Conservation (phyloP, 2,888 invertebrate species). For the Pammene fasciana region DNA sequence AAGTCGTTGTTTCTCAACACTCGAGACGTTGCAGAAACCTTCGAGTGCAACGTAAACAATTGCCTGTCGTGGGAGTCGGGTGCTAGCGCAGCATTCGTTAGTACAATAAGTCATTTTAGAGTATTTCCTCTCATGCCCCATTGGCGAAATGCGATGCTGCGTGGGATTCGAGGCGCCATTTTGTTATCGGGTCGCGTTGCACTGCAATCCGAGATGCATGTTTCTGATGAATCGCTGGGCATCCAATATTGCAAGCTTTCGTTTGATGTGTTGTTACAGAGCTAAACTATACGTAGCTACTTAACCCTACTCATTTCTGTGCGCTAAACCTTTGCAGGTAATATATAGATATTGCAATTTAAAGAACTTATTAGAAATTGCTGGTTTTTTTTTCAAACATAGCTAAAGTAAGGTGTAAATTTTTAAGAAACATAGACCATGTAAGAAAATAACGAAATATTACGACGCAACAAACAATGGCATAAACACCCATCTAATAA, state of each 20-base stretch:
- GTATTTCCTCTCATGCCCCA: conserved; percentile 69
- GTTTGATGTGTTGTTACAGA: not conserved
- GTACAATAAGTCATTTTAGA: conserved; percentile 66
- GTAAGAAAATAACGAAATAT: not conserved
- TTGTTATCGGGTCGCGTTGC: conserved; percentile 48
- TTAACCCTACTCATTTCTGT: not conserved
- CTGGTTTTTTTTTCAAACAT: no score
- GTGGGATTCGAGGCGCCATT: conserved; percentile 55
- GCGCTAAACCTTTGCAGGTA: no score
- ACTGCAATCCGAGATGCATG: conserved; percentile 47
- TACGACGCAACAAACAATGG: not conserved
- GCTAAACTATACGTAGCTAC: not conserved
- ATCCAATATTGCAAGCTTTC: conserved; percentile 40
- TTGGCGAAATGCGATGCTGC: conserved; percentile 66
- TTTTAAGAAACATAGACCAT: no score
- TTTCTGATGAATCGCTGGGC: conserved; percentile 43
- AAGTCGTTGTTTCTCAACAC: conserved; percentile 71
- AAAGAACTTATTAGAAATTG: no score
- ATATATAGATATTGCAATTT: no score
- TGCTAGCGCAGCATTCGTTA: conserved; percentile 60
- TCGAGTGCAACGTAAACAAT: conserved; percentile 78
- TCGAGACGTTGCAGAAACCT: conserved; percentile 76
- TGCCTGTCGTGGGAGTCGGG: conserved; percentile 73
- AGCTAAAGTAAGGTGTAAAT: no score
- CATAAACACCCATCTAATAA: not conserved